These are phyloP conservation scores for Theonella swinhoei DNA, from an alignment of 37 sponge, comb jelly and placozoan species.

Conservation along the genomic window DNA sequence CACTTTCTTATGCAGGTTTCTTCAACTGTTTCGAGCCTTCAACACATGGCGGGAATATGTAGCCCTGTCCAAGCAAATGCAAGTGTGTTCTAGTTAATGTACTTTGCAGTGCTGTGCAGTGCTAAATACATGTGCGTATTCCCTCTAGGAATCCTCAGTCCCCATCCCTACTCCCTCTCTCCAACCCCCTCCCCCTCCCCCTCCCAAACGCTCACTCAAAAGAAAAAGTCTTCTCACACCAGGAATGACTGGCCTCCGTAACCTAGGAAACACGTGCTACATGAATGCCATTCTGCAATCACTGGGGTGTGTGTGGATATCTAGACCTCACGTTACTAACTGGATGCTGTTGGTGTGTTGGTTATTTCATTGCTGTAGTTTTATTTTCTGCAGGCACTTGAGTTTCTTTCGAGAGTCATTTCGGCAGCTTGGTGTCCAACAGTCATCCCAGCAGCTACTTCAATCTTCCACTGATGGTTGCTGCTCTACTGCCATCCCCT, in stretches of 20 bases:
- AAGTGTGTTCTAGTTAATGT: neutral
- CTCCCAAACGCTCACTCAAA: neutral
- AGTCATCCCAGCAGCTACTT: neutral
- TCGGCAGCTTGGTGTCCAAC: constrained; percentile 29
- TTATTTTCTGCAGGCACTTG: constrained; percentile 73
- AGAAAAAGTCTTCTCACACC: constrained; percentile 34
- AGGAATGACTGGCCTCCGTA: constrained; percentile 80
- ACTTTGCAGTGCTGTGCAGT: too few species aligned
- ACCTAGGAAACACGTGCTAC: constrained; percentile 90
- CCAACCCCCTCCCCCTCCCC: constrained; percentile 6
- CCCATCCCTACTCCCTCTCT: neutral
- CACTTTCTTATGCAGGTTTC: constrained; percentile 4
- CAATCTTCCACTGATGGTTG: too few species aligned
- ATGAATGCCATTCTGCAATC: constrained; percentile 83
- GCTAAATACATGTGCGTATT: too few species aligned
- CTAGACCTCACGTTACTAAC: neutral
- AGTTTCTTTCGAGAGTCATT: constrained; percentile 62
- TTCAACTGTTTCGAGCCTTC: constrained; percentile 9
- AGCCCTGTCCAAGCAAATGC: neutral
- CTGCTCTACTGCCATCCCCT: constrained; percentile 31
- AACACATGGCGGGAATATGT: constrained; percentile 25
- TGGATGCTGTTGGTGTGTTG: too few species aligned
- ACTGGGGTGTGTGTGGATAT: constrained; percentile 54
- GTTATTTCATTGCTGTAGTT: too few species aligned
- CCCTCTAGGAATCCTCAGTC: neutral